Evolutionary conservation across 2,888 invertebrate species (phyloP), one percentile per base, ranked within the genome.

Genomic region (Drosophila acutilabella): DNA sequence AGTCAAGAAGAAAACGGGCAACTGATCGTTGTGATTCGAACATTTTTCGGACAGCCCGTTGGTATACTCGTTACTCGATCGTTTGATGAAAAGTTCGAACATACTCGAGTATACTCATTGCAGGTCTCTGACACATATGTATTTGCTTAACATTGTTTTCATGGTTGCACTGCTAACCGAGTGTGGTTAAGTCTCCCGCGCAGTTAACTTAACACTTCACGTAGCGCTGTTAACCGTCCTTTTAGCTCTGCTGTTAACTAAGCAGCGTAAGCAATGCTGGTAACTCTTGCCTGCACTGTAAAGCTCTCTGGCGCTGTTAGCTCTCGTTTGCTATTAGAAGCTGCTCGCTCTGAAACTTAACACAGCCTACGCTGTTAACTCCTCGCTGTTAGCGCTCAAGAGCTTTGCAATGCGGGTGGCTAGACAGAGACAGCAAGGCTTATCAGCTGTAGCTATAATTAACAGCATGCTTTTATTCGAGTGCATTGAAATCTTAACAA

Each of bases 91-190:
- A n/a, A n/a, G n/a, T n/a, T n/a, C n/a, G n/a, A n/a, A n/a, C n/a
- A n/a, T n/a, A n/a, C n/a, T n/a, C n/a, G n/a, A n/a, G n/a, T n/a
- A n/a, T n/a, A n/a, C n/a, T n/a, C n/a, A n/a, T n/a, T n/a, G n/a
- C n/a, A n/a, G n/a, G n/a, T n/a, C n/a, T n/a, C n/a, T n/a, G n/a
- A n/a, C n/a, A n/a, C n/a, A n/a, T n/a, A n/a, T n/a, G n/a, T 56
- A 56, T 87, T 83, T 83, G 75, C 45, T 53, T 83, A 86, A 81
- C 87, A 83, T 64, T 83, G 79, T 71, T 83, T 87, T 75, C 83
- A 83, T 73, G 83, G 83, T 80, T 87, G 42, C 51, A 48, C 45
- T 26, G 57, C 26, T 30, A 30, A 30, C 8, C 30, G 8, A 8
- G 2, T 30, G 8, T 30, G 30, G 30, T 30, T 47, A 26, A 33